Conservation (phyloP, 2,797 vertebrate species). For the Urosaurus nigricauda region DNA sequence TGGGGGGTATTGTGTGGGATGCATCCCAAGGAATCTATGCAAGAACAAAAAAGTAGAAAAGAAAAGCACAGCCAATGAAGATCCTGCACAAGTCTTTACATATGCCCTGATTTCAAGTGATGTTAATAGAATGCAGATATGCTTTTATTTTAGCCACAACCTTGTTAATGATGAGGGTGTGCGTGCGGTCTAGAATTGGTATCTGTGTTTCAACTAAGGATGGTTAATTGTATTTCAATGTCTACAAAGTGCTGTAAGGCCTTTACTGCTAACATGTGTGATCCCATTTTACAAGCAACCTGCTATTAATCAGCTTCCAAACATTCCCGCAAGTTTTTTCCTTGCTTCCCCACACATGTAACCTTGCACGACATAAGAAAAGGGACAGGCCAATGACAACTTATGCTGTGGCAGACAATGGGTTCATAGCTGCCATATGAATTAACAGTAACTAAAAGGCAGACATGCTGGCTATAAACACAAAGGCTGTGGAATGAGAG, state of each 20-base stretch:
- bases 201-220: background rate
- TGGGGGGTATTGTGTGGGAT: background rate
- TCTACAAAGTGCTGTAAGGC: slow-evolving; percentile 25
- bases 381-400: background rate
- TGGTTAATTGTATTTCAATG: slow-evolving; percentile 20
- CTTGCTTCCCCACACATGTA: background rate
- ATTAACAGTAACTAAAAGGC: slow-evolving; percentile 51
- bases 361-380: background rate
- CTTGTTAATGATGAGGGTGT: slow-evolving; percentile 29
- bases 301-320: slow-evolving; percentile 41
- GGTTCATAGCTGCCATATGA: slow-evolving; percentile 21
- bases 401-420: background rate
- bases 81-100: slow-evolving; percentile 40
- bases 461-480: slow-evolving; percentile 42
- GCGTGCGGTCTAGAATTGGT: slow-evolving; percentile 7
- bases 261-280: slow-evolving; percentile 16
- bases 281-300: slow-evolving; percentile 32
- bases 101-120: slow-evolving; percentile 1
- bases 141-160: slow-evolving; percentile 39
- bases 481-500: background rate
- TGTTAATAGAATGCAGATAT: slow-evolving; percentile 43
- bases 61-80: background rate
- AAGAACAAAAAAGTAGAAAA: slow-evolving; percentile 40
- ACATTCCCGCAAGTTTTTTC: slow-evolving; percentile 24
- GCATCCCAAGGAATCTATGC: slow-evolving; percentile 34